Conservation (phyloP, 2,888 invertebrate genomes). For the Cataglyphis livida region DNA sequence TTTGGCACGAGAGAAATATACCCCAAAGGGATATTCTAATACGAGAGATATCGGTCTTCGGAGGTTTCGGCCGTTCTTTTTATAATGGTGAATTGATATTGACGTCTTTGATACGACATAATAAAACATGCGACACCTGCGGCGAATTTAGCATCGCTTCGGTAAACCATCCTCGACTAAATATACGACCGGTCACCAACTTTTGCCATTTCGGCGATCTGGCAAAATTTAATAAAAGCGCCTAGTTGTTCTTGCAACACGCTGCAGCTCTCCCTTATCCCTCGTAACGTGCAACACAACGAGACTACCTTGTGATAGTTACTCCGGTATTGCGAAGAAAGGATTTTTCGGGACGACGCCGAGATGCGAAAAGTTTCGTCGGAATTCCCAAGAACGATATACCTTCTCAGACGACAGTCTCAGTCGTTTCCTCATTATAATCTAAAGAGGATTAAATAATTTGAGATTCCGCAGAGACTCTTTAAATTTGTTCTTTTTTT, state of each 20-base stretch:
- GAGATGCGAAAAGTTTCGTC: constrained; percentile 41
- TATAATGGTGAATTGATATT: constrained; percentile 57
- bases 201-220: constrained; percentile 80
- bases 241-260: constrained; percentile 59
- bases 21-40: background rate
- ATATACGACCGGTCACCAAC: constrained; percentile 73
- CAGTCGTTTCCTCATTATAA: background rate
- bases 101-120: constrained; percentile 53
- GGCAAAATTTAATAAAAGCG: constrained; percentile 81
- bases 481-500: background rate
- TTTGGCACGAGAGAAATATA: background rate
- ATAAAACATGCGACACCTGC: constrained; percentile 66
- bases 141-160: constrained; percentile 59
- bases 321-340: constrained; percentile 14
- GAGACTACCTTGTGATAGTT: constrained; percentile 48
- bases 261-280: constrained; percentile 35
- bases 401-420: background rate
- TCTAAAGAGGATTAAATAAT: constrained; percentile 30
- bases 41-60: background rate
- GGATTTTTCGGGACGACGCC: constrained; percentile 20
- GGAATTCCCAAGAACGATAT: constrained; percentile 4
- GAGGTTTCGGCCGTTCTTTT: background rate
- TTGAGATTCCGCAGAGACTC: background rate
- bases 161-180: constrained; percentile 70
- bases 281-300: constrained; percentile 33